These are phyloP conservation scores for Xanthorhoe designata DNA, from an alignment of 2,888 invertebrate species.

Conservation along the genomic window DNA sequence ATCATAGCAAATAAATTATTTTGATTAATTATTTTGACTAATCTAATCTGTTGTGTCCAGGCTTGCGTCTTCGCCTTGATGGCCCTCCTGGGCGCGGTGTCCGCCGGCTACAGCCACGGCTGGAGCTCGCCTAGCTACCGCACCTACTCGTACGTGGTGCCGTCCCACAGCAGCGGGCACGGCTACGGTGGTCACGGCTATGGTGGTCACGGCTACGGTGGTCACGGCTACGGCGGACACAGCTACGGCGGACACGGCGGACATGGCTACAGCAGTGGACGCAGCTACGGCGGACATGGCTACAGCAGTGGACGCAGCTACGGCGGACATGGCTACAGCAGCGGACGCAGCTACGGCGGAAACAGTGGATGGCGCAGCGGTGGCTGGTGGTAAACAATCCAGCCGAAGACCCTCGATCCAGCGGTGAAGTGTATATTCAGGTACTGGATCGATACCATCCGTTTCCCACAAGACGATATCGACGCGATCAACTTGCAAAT, in stretches of 20 bases:
- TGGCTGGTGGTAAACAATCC: conserved; percentile 21
- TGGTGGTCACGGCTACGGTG: conserved; percentile 30
- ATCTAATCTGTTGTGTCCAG: conserved; percentile 32
- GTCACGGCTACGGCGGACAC: conserved; percentile 12
- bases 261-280: conserved; percentile 18
- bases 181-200: conserved; percentile 21
- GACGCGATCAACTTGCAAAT: background rate
- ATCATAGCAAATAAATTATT: too few relatives aligned
- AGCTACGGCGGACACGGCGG: conserved; percentile 11
- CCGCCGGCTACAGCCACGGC: conserved; percentile 55
- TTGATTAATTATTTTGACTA: background rate
- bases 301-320: conserved; percentile 2
- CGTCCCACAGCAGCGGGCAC: conserved; percentile 33
- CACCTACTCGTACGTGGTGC: conserved; percentile 22
- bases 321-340: conserved; percentile 8
- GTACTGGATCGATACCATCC: conserved; percentile 1
- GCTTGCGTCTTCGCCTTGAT: conserved; percentile 46
- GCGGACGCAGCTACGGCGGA: conserved; percentile 2
- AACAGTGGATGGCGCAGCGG: conserved; percentile 16
- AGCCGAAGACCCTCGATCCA: background rate
- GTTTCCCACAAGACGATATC: conserved; percentile 6
- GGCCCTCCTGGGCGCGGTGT: conserved; percentile 53
- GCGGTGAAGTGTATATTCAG: background rate
- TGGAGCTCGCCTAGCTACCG: conserved; percentile 19
- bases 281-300: conserved; percentile 11